Evolutionary conservation across 2,888 invertebrate species (phyloP).

Genomic region (Eristalis tenax): DNA sequence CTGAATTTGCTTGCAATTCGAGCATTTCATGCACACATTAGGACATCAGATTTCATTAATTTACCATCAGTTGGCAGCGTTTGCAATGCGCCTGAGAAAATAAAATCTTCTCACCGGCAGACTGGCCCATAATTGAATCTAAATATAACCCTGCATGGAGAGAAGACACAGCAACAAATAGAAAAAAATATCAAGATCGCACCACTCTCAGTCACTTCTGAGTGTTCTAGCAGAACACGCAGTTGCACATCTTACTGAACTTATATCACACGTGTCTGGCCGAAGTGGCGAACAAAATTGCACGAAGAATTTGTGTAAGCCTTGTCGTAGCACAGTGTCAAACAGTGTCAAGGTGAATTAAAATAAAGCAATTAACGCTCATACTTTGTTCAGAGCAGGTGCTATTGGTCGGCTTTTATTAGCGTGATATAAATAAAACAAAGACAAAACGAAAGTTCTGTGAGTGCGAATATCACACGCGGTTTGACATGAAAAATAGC

Average conservation of each 20-base stretch:
- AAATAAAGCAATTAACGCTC: too few relatives aligned
- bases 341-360: too few relatives aligned
- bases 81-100: background rate
- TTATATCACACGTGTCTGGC: background rate
- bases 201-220: background rate
- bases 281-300: background rate
- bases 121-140: conserved; percentile 23
- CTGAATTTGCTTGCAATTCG: background rate
- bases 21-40: background rate
- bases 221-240: background rate
- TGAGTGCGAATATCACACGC: too few relatives aligned
- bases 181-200: conserved; percentile 6
- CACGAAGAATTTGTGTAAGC: background rate
- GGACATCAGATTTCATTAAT: background rate
- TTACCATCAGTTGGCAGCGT: background rate
- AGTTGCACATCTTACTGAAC: background rate
- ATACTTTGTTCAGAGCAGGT: too few relatives aligned
- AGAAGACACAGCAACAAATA: background rate
- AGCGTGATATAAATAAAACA: too few relatives aligned
- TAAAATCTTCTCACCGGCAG: background rate
- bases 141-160: conserved; percentile 28
- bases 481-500: too few relatives aligned
- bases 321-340: background rate
- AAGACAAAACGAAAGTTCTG: too few relatives aligned
- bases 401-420: too few relatives aligned